phyloP scores from a whole-genome alignment of 2,888 invertebrate species.

The Thecocarcelia acutangulata region DNA sequence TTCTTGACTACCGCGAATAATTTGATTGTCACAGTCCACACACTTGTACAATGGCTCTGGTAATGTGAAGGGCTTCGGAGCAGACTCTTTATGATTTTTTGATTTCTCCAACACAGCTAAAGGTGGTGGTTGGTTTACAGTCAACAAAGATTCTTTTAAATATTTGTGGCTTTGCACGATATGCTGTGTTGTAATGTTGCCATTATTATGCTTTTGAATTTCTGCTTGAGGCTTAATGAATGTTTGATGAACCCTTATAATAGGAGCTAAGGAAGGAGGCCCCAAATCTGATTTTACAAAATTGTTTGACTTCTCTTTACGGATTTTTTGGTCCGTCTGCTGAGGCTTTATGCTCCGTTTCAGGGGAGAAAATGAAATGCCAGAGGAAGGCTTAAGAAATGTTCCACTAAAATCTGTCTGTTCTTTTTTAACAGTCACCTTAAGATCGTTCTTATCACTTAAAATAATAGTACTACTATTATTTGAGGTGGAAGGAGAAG shows the following conservation, averaged over 20 bases:
- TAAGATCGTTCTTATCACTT: constrained; percentile 44
- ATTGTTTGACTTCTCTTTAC: constrained; percentile 58
- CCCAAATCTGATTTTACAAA: constrained; percentile 51
- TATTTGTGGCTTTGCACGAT: constrained; percentile 24
- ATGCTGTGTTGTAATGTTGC: not conserved
- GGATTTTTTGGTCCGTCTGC: constrained; percentile 60
- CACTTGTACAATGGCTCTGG: constrained; percentile 77
- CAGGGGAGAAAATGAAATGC: constrained; percentile 73
- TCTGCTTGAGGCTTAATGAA: constrained; percentile 53
- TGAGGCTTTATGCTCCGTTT: constrained; percentile 72
- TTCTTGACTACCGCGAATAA: constrained; percentile 74
- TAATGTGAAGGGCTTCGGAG: constrained; percentile 28
- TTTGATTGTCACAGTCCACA: constrained; percentile 76
- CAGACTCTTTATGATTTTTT: constrained; percentile 33
- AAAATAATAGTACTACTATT: constrained; percentile 23
- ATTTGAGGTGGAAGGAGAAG: constrained; percentile 33
- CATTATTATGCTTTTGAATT: constrained; percentile 47
- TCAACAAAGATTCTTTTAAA: constrained; percentile 18
- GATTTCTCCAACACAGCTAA: constrained; percentile 51
- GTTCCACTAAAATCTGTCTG: constrained; percentile 76
- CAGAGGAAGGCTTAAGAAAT: constrained; percentile 74
- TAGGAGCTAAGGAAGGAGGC: constrained; percentile 58
- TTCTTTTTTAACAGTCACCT: constrained; percentile 69
- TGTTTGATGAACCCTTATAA: constrained; percentile 51
- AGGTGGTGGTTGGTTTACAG: constrained; percentile 55